Conservation (phyloP, 1,140 invertebrate genomes). For the Eriosoma lanigerum region DNA sequence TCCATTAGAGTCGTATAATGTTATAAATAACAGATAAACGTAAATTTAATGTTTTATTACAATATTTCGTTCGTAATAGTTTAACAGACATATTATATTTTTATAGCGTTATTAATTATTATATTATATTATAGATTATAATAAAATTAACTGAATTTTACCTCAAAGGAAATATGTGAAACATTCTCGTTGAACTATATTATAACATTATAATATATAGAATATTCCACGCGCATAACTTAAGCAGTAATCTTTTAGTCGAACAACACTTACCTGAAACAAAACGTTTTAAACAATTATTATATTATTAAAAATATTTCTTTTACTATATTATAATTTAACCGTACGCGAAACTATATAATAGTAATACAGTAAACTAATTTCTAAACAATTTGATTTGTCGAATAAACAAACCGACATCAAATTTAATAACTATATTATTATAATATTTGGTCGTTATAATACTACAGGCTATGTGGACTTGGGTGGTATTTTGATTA, state of each 20-base stretch:
- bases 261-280: constrained; percentile 32
- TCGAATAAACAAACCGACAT: not conserved
- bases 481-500: constrained; percentile 18
- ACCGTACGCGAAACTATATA: not conserved
- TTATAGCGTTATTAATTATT: too few species aligned
- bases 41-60: too few species aligned
- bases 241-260: not conserved
- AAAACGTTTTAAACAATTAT: not conserved
- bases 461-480: too few species aligned
- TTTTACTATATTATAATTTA: constrained; percentile 15
- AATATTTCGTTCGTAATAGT: too few species aligned
- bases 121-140: too few species aligned
- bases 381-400: not conserved
- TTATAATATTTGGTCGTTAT: too few species aligned
- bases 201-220: too few species aligned
- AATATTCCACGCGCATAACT: not conserved
- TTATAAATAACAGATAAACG: too few species aligned
- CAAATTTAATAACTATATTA: too few species aligned
- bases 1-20: too few species aligned
- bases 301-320: too few species aligned
- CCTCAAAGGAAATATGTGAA: not conserved
- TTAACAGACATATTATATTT: too few species aligned
- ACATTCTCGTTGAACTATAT: not conserved
- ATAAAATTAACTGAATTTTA: not conserved
- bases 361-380: constrained; percentile 9